phyloP scores from a whole-genome alignment of 1,140 invertebrate genomes.

The Drosophila punjabiensis region DNA sequence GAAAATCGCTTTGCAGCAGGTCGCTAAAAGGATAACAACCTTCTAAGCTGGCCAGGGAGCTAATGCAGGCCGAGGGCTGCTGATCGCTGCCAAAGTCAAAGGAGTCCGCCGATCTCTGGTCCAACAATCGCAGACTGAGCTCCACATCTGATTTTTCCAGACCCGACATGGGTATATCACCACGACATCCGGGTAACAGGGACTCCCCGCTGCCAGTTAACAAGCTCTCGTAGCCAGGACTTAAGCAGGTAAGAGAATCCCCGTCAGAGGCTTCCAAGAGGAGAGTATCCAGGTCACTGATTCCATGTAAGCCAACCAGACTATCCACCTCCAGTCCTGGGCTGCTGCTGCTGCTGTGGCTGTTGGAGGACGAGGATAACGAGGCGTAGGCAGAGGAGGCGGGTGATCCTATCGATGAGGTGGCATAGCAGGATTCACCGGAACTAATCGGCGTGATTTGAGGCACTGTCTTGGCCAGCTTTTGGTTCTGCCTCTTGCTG shows the following conservation, averaged over 20 bases:
- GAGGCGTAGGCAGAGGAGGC: slow-evolving; percentile 59
- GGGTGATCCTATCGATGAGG: slow-evolving; percentile 66
- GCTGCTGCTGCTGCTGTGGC: slow-evolving; percentile 43
- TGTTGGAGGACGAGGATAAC: slow-evolving; percentile 31
- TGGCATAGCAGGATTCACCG: slow-evolving; percentile 70
- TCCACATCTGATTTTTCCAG: slow-evolving; percentile 77
- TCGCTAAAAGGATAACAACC: slow-evolving; percentile 72
- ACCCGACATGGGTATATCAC: slow-evolving; percentile 65
- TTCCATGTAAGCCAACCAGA: slow-evolving; percentile 50
- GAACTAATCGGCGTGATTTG: slow-evolving; percentile 26
- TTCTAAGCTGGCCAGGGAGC: slow-evolving; percentile 72
- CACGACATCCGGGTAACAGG: slow-evolving; percentile 50
- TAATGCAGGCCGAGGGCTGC: slow-evolving; percentile 79
- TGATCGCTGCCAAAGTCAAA: slow-evolving; percentile 74
- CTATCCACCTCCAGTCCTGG: slow-evolving; percentile 52
- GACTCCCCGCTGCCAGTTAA: slow-evolving; percentile 35
- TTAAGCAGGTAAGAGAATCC: slow-evolving; percentile 86
- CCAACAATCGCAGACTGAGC: slow-evolving; percentile 74
- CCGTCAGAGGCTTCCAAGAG: slow-evolving; percentile 87
- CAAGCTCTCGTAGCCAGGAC: slow-evolving; percentile 55
- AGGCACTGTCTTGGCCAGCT: slow-evolving; percentile 40
- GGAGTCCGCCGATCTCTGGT: slow-evolving; percentile 69
- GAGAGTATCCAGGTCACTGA: slow-evolving; percentile 74
- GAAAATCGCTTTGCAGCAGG: slow-evolving; percentile 70
- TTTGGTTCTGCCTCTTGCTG: slow-evolving; percentile 47